Base-by-base conservation (phyloP, 2,113 vertebrate genomes). In the Ginglymostoma cirratum region DNA sequence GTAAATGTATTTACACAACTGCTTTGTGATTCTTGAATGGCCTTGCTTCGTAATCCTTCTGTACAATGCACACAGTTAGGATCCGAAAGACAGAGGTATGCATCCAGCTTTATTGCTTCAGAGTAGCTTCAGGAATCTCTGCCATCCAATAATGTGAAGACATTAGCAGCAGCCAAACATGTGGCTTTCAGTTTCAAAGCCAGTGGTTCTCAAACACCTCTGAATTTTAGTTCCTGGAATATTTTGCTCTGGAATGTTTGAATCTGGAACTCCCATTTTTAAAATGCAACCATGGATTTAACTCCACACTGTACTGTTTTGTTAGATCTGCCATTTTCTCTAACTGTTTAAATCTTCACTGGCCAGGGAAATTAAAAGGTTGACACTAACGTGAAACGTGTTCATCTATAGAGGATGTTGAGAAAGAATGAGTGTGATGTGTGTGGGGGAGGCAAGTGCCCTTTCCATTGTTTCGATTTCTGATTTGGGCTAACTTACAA, bases 1-100 rank as follows among this genome's bases (percentile, higher is more conserved):
- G n/a, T 38, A 93, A 93, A 67, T 21, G 67, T 67, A 93, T 93
- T 93, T 93, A 65, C 89, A 93, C 89, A 93, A 93, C 89, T 93
- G 34, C n/a, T 19, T 93, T 61, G 7, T 92, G 89, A 66, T 19
- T 34, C 17, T 92, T 92, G 3, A 93, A 38, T 19, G n/a, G 80
- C 21, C 21, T 42, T 83, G 17, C 21, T 34, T 93, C 30, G 67
- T n/a, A 93, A 65, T 42, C 80, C 80, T 45, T 65, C 38, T 66
- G 61, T 21, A 93, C 61, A 38, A 67, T 67, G 89, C 61, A 93
- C 6, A 61, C 65, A 93, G 34, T 5, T 34, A 67, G n/a, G 61
- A 17, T 38, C 17, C 61, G 67, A 93, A 61, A 61, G 38, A 61
- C 5, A 38, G 66, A n/a, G 34, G 30, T 34, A 38, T 38, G 34